These are phyloP conservation scores for Prosopocoilus inquinatus DNA, from an alignment of 2,888 invertebrate genomes.

Conservation along the genomic window DNA sequence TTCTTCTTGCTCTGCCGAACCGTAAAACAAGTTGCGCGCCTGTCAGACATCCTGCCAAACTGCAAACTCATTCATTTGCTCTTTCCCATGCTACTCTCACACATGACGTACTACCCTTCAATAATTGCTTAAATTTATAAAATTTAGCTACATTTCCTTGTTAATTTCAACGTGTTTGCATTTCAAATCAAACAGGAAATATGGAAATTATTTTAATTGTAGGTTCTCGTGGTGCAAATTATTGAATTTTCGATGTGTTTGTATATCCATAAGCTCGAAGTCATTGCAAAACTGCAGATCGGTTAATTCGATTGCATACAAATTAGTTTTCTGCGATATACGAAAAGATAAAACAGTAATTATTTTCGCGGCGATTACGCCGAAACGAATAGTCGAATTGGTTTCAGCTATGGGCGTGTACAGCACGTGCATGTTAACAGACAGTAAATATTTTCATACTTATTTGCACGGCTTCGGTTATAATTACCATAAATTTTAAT, in stretches of 20 bases:
- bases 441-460: conserved; percentile 16
- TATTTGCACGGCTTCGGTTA: conserved; percentile 2
- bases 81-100: conserved; percentile 32
- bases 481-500: conserved; percentile 17
- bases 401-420: not conserved
- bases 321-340: conserved; percentile 38
- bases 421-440: conserved; percentile 12
- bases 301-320: conserved; percentile 31
- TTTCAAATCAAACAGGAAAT: too few species aligned
- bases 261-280: too few species aligned
- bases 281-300: conserved; percentile 1
- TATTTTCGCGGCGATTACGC: conserved; percentile 38
- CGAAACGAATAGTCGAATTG: too few species aligned
- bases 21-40: conserved; percentile 43
- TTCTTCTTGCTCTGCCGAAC: conserved; percentile 41
- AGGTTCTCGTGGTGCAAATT: too few species aligned
- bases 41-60: conserved; percentile 38
- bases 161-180: too few species aligned
- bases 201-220: too few species aligned
- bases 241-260: too few species aligned
- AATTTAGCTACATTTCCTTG: conserved; percentile 8
- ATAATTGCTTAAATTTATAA: conserved; percentile 13
- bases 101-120: conserved; percentile 11
- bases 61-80: conserved; percentile 36
- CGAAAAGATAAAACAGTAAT: conserved; percentile 47